Percentiles rank a stretch among this genome's conserved stretches.
Conservation (phyloP, 2,888 invertebrate genomes). For the Hedychridium roseum region DNA sequence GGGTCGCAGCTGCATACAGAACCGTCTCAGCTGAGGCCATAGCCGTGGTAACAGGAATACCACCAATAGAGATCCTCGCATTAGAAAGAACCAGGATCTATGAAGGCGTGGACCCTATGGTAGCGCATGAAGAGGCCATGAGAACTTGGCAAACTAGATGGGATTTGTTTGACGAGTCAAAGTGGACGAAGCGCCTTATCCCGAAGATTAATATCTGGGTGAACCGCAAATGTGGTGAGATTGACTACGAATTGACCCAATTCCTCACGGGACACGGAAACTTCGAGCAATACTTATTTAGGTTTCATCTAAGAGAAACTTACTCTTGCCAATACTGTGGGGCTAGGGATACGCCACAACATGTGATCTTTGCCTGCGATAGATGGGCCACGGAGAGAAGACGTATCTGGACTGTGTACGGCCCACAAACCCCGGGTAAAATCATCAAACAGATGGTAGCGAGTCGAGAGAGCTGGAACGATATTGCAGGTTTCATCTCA, state of each 20-base stretch:
- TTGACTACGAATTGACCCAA: slow-evolving; percentile 26
- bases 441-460: slow-evolving; percentile 15
- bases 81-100: background rate
- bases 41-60: slow-evolving; percentile 6
- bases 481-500: background rate
- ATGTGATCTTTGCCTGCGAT: slow-evolving; percentile 18
- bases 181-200: slow-evolving; percentile 2
- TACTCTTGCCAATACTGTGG: too few relatives aligned
- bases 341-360: slow-evolving; percentile 15
- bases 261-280: slow-evolving; percentile 25
- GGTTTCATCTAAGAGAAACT: background rate
- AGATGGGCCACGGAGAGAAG: too few relatives aligned
- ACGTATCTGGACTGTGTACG: too few relatives aligned
- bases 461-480: slow-evolving; percentile 1
- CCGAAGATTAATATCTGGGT: slow-evolving; percentile 4
- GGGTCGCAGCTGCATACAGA: too few relatives aligned
- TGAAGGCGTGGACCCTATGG: background rate
- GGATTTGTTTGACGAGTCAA: background rate
- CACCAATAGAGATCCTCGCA: background rate
- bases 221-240: slow-evolving; percentile 1
- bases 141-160: slow-evolving; percentile 5
- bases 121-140: too few relatives aligned
- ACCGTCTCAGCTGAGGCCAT: too few relatives aligned
- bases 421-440: slow-evolving; percentile 9
- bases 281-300: slow-evolving; percentile 19